A percentile compares a stretch with the other conserved stretches of the same genome.
Evolutionary conservation across 2,113 vertebrate genomes (phyloP).

Genomic region (Pundamilia nyererei): DNA sequence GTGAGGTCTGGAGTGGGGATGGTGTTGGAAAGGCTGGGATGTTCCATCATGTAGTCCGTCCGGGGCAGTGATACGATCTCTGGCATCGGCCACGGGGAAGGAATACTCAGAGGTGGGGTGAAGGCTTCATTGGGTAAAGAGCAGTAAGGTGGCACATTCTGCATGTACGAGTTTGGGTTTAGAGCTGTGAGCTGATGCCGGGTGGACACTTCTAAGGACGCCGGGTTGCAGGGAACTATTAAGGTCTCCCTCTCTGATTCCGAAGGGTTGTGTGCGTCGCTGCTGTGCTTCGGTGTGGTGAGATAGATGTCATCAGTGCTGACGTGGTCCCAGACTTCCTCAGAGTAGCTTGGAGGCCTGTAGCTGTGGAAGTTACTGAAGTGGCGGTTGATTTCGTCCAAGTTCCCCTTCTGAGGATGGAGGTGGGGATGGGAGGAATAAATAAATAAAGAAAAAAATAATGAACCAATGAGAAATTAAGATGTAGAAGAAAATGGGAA

Average conservation of each 20-base stretch:
- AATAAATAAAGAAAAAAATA: no score
- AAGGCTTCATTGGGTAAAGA: neutral
- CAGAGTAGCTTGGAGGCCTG: slow-evolving; percentile 39
- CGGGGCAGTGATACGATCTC: slow-evolving; percentile 13
- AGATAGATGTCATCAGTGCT: slow-evolving; percentile 15
- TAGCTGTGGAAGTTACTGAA: slow-evolving; percentile 68
- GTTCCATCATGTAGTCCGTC: slow-evolving; percentile 47
- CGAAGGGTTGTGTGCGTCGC: fast-evolving
- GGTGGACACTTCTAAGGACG: neutral
- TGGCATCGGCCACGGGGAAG: neutral
- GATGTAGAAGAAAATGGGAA: neutral
- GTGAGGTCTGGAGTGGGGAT: neutral
- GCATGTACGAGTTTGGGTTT: fast-evolving
- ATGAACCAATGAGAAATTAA: slow-evolving; percentile 11
- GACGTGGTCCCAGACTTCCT: slow-evolving; percentile 59
- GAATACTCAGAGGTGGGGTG: neutral
- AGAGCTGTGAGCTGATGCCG: neutral
- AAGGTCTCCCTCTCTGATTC: neutral
- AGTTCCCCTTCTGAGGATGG: slow-evolving; percentile 59
- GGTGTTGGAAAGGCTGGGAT: neutral
- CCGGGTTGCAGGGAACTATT: neutral
- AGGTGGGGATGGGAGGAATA: neutral
- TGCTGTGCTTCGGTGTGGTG: neutral
- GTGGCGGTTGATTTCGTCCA: slow-evolving; percentile 70
- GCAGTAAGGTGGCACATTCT: neutral